phyloP scores from a whole-genome alignment of 2,797 vertebrate species.

The Lacerta agilis region DNA sequence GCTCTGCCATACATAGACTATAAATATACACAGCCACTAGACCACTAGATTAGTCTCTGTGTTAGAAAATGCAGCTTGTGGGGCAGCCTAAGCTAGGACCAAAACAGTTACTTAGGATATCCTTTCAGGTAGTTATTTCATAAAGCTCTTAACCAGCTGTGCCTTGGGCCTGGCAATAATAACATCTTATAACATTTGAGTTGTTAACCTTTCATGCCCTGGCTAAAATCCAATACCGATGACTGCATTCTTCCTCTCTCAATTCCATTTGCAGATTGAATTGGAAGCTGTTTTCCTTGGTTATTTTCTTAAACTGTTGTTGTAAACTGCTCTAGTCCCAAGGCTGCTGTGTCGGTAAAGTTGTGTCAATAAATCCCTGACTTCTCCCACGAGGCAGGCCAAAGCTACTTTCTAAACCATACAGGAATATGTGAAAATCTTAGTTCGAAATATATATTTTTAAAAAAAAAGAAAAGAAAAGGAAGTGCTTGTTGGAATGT shows the following conservation, averaged over 20 bases:
- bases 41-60: not conserved
- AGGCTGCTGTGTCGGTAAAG: not conserved
- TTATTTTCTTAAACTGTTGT: slow-evolving; percentile 28
- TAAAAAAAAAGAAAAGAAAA: not conserved
- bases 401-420: not conserved
- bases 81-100: not conserved
- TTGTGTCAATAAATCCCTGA: not conserved
- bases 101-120: not conserved
- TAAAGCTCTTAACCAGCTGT: slow-evolving; percentile 11
- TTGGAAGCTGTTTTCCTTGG: slow-evolving; percentile 20
- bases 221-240: slow-evolving; percentile 14
- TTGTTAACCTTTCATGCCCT: slow-evolving; percentile 20
- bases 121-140: slow-evolving; percentile 1
- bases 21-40: not conserved
- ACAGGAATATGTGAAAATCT: not conserved
- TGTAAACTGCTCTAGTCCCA: slow-evolving; percentile 15
- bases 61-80: not conserved
- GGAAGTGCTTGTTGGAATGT: not conserved
- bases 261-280: slow-evolving; percentile 36
- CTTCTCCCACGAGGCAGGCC: not conserved
- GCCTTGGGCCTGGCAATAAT: slow-evolving; percentile 12
- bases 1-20: not conserved
- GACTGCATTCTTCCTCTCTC: slow-evolving; percentile 25
- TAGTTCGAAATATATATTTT: not conserved
- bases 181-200: slow-evolving; percentile 27